Conservation (phyloP, 2,113 vertebrate genomes). For the Laticauda colubrina region DNA sequence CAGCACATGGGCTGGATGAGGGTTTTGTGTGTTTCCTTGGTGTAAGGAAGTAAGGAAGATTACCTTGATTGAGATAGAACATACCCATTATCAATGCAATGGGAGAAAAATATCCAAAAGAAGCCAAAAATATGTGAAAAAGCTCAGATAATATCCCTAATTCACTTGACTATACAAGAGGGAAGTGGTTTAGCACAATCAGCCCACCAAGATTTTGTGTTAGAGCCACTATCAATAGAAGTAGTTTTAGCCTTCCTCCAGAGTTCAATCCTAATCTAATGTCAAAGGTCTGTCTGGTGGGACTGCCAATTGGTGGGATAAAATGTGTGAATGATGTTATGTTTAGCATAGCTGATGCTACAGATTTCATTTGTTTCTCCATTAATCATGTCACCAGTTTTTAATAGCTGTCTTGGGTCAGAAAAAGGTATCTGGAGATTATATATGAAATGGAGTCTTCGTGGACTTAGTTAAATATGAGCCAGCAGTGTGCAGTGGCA, state of each 20-base stretch:
- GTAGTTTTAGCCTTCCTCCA: neutral
- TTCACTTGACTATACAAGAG: neutral
- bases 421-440: neutral
- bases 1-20: neutral
- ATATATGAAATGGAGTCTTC: no score
- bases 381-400: neutral
- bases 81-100: neutral
- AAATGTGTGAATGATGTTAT: neutral
- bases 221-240: neutral
- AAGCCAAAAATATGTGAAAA: neutral
- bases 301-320: neutral
- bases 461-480: no score
- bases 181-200: neutral
- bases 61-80: neutral
- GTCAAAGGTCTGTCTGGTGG: neutral
- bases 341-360: neutral
- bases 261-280: neutral
- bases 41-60: neutral
- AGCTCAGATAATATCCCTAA: neutral
- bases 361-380: neutral
- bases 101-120: neutral
- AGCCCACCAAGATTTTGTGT: neutral
- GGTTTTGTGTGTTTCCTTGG: neutral
- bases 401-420: neutral
- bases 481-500: no score